phyloP scores from a whole-genome alignment of 2,888 invertebrate species.

The Crematogaster levior region DNA sequence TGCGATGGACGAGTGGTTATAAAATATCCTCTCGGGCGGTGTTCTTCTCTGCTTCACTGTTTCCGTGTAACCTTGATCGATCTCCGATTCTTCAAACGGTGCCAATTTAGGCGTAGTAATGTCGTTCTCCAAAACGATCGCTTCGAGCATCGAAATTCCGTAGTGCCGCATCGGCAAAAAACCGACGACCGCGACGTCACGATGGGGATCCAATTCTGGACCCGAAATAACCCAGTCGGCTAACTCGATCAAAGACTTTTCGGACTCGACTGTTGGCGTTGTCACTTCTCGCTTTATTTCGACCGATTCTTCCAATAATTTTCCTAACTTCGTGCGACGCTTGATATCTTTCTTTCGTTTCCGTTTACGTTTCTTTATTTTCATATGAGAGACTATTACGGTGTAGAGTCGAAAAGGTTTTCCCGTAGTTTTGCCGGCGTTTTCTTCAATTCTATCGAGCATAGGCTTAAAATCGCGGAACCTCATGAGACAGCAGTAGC shows the following conservation, averaged over 20 bases:
- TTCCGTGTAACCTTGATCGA: slow-evolving; percentile 25
- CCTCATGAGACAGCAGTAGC: slow-evolving; percentile 76
- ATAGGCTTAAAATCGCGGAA: slow-evolving; percentile 72
- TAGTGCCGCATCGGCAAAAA: slow-evolving; percentile 76
- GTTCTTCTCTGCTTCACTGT: slow-evolving; percentile 43
- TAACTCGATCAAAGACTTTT: slow-evolving; percentile 76
- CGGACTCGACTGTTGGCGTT: slow-evolving; percentile 43
- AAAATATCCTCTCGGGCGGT: slow-evolving; percentile 76
- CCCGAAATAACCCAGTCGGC: slow-evolving; percentile 74
- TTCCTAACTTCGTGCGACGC: slow-evolving; percentile 37
- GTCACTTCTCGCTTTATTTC: slow-evolving; percentile 21
- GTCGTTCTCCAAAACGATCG: slow-evolving; percentile 78
- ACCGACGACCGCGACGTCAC: slow-evolving; percentile 70
- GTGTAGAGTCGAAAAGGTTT: slow-evolving; percentile 78
- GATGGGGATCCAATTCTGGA: slow-evolving; percentile 46
- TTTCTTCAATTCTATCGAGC: slow-evolving; percentile 73
- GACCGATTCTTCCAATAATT: background rate
- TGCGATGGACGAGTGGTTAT: slow-evolving; percentile 66
- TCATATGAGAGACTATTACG: slow-evolving; percentile 78
- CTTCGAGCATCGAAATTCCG: slow-evolving; percentile 79
- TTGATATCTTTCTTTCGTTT: slow-evolving; percentile 40
- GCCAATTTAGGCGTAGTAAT: slow-evolving; percentile 76
- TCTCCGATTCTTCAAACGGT: slow-evolving; percentile 71
- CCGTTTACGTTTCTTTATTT: slow-evolving; percentile 65
- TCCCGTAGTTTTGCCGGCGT: slow-evolving; percentile 66